Evolutionary conservation across 1,140 invertebrate genomes (phyloP).

Genomic region (Aphidius ervi): DNA sequence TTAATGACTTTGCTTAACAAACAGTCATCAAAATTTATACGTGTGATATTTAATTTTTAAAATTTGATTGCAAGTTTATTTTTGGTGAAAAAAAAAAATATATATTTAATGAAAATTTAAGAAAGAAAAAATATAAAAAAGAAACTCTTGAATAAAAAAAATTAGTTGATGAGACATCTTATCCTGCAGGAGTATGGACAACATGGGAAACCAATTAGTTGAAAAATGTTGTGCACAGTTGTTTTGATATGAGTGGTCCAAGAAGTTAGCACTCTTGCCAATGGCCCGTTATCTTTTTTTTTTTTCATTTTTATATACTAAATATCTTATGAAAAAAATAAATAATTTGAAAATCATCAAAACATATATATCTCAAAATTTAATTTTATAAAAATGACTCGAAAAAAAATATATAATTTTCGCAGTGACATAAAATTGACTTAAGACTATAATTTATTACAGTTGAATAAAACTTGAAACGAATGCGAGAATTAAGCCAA

Average conservation of each 20-base stretch:
- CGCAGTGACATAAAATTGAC: conserved; percentile 30
- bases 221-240: conserved; percentile 36
- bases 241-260: conserved; percentile 14
- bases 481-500: conserved; percentile 22
- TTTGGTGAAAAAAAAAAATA: no score
- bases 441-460: conserved; percentile 48
- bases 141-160: no score
- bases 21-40: no score
- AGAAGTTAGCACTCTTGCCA: conserved; percentile 12
- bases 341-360: neutral
- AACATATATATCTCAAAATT: neutral
- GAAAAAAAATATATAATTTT: conserved; percentile 23
- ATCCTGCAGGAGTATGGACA: conserved; percentile 44
- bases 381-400: neutral
- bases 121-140: no score
- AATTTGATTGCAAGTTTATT: no score
- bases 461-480: conserved; percentile 43
- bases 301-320: neutral
- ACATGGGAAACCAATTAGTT: conserved; percentile 54
- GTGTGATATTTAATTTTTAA: no score
- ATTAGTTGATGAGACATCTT: conserved; percentile 27
- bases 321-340: neutral
- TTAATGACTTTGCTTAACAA: no score
- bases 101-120: no score
- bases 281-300: conserved; percentile 32